Base-by-base conservation (phyloP, 2,888 invertebrate species). In the Aphodius granarius region DNA sequence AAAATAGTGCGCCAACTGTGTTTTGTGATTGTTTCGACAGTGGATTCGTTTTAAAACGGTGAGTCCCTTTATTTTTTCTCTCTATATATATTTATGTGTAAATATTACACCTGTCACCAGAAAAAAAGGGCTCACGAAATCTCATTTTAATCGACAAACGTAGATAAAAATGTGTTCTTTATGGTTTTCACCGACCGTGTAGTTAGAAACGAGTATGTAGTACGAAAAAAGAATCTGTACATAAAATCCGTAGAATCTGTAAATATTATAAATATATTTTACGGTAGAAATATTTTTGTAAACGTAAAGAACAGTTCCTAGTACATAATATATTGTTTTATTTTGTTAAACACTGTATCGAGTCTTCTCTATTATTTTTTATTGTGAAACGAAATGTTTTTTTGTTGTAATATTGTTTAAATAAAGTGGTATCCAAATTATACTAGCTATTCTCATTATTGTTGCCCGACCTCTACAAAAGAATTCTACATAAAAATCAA, bases 11-110 rank as follows among this genome's bases (percentile, higher is more conserved):
- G 68, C 18, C 20, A 68, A 68, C 21, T 72, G 75, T 75, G 75
- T 71, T 73, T 74, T 70, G 73, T 77, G 74, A 21, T 73, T 66
- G 22, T 22, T 43, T 65, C 73, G n/a, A 74, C 71, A 74, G 23
- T 43, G 76, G 76, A 76, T 75, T 75, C 66, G 71, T 75, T 75
- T 75, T n/a, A 76, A 76, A 71, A 77, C 76, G 82, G 82, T 82
- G 81, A 83, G 82, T 83, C 79, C 79, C 81, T 78, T 81, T 81
- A 68, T 68, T 68, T 68, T 68, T 68, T 68, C 21, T 68, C n/a
- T 68, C 22, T 68, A 21, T 68, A 66, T 66, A 43, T 3, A 13
- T 43, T 23, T 23, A 43, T 43, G 43, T 43, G 43, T 43, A 43
- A 43, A 43, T 43, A 43, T 43, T 43, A 43, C 43, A 43, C 43